Percentiles rank a stretch among this genome's conserved stretches.
Evolutionary conservation across 1,140 invertebrate species (phyloP).

Genomic region (Limonius californicus): DNA sequence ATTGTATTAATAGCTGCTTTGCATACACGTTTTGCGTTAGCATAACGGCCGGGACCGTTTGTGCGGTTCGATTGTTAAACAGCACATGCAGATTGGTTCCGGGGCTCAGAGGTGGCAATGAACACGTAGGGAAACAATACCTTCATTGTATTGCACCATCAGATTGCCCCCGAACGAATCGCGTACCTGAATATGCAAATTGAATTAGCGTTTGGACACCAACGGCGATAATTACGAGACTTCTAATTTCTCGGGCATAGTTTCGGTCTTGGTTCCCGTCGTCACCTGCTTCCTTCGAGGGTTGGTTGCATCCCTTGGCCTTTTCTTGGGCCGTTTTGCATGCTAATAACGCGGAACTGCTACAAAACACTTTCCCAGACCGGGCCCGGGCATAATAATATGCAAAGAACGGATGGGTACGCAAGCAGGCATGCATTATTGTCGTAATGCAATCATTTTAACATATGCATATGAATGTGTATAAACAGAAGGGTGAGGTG

Average conservation of each 20-base stretch:
- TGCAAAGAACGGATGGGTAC: slow-evolving; percentile 21
- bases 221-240: slow-evolving; percentile 20
- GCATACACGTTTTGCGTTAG: not conserved
- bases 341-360: slow-evolving; percentile 17
- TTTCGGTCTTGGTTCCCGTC: not conserved
- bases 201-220: slow-evolving; percentile 14
- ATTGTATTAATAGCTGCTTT: not conserved
- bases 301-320: not conserved
- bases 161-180: slow-evolving; percentile 5
- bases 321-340: slow-evolving; percentile 10
- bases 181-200: slow-evolving; percentile 25
- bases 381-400: slow-evolving; percentile 14
- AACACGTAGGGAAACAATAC: slow-evolving; percentile 22
- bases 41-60: slow-evolving; percentile 5
- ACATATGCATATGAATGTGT: slow-evolving; percentile 24
- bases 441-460: slow-evolving; percentile 16
- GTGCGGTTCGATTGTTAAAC: slow-evolving; percentile 4
- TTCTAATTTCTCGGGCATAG: not conserved
- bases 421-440: slow-evolving; percentile 23
- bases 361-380: slow-evolving; percentile 23
- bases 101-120: slow-evolving; percentile 22
- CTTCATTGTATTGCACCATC: slow-evolving; percentile 18
- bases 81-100: slow-evolving; percentile 24
- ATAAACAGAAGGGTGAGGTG: slow-evolving; percentile 26
- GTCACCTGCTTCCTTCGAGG: not conserved